A percentile compares a stretch with the other conserved stretches of the same genome.
These are phyloP conservation scores for Exocentrus adspersus DNA, from an alignment of 2,888 invertebrate species.

Conservation along the genomic window DNA sequence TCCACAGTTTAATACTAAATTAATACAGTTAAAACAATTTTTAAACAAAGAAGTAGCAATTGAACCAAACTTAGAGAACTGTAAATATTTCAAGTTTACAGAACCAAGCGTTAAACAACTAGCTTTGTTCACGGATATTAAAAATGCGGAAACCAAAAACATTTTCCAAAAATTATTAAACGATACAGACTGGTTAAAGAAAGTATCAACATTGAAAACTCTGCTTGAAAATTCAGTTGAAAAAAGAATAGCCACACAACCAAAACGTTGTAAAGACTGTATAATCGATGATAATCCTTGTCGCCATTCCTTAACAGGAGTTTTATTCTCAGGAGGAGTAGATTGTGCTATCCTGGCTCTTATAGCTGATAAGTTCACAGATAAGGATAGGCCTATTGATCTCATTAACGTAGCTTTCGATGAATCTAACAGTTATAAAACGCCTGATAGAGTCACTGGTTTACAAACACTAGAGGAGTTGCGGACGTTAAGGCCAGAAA, in stretches of 20 bases:
- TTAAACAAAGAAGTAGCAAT: conserved; percentile 53
- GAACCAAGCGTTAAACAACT: conserved; percentile 44
- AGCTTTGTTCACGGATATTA: conserved; percentile 44
- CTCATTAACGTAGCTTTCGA: conserved; percentile 95
- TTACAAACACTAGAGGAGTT: conserved; percentile 76
- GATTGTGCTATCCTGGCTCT: conserved; percentile 93
- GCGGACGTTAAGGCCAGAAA: conserved; percentile 71
- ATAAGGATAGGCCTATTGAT: conserved; percentile 79
- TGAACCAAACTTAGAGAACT: conserved; percentile 5
- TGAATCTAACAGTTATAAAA: conserved; percentile 68
- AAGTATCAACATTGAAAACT: conserved; percentile 64
- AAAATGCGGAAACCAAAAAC: conserved; percentile 52
- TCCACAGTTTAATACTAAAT: conserved; percentile 55
- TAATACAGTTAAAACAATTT: conserved; percentile 57
- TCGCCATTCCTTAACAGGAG: conserved; percentile 60
- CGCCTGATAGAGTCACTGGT: conserved; percentile 88
- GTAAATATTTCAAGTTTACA: conserved; percentile 36
- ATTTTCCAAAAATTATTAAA: conserved; percentile 59
- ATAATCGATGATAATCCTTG: conserved; percentile 58
- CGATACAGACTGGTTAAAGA: conserved; percentile 53
- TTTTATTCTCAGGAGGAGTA: conserved; percentile 96
- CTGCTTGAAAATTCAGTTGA: conserved; percentile 70
- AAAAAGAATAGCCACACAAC: conserved; percentile 70
- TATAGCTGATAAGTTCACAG: conserved; percentile 77
- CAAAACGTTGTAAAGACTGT: conserved; percentile 72